Evolutionary conservation across 2,888 invertebrate genomes (phyloP), one percentile per base, ranked within the genome.

Genomic region (Acrocyrtus sp.): DNA sequence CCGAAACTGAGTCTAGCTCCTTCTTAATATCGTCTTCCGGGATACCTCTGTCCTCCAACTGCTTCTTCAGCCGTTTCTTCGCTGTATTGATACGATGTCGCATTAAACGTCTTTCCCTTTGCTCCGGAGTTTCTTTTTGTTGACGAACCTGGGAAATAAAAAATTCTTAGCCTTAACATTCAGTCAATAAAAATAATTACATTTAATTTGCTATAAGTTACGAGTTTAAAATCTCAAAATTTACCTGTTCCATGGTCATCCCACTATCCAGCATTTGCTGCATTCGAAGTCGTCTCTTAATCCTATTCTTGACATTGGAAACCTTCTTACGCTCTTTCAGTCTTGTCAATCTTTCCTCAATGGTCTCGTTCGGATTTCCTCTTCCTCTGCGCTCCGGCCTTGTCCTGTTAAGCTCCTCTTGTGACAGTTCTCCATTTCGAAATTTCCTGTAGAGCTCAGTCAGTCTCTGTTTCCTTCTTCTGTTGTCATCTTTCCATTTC

Each of bases 211-310:
- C n/a, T n/a, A n/a, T n/a, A n/a, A n/a, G n/a, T n/a, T n/a, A n/a
- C n/a, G n/a, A n/a, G n/a, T n/a, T n/a, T n/a, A n/a, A n/a, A n/a
- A n/a, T n/a, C n/a, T n/a, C n/a, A 19, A 21, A 17, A 39, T 5
- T 2, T 61, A 63, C 63, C 53, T 72, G 45, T 2, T 72, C 72
- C 65, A 72, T 58, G 19, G 53, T 41, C 53, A 72, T 43, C 17
- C 72, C 72, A 29, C 43, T 26, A 1, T 65, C 58, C 22, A 72
- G 26, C 39, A 72, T 10, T 1, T 65, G 47, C 47, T 72, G 72
- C 15, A 65, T 65, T 1, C 26, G 22, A 8, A 65, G 8, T 27
- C 54, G 57, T 17, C 22, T 58, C 22, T 45, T 47, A 15, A 72
- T 2, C 15, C 22, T 50, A 2, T 10, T 12, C n/a, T 12, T 27